phyloP scores from a whole-genome alignment of 1,140 invertebrate species.

The Episyrphus balteatus region DNA sequence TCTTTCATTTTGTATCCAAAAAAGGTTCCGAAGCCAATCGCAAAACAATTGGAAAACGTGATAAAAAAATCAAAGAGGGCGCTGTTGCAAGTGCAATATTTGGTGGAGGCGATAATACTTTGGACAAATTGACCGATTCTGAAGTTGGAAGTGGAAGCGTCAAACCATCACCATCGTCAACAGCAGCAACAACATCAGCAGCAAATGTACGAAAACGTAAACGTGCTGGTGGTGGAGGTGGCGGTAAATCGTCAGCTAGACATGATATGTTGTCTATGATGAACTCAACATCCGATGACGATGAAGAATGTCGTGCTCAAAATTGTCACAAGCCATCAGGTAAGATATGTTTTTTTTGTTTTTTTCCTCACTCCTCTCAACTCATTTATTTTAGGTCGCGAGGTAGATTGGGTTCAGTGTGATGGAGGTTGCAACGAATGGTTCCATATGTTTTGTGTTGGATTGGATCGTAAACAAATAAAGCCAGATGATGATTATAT shows the following conservation, averaged over 20 bases:
- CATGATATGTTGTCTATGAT: conserved; percentile 23
- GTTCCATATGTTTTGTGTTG: conserved; percentile 89
- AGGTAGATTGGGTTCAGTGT: conserved; percentile 91
- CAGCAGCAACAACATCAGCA: not conserved
- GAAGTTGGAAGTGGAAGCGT: no score
- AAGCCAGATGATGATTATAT: conserved; percentile 80
- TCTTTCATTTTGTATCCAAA: no score
- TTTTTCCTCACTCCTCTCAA: no score
- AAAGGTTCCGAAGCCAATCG: conserved; percentile 5
- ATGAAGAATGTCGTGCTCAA: conserved; percentile 66
- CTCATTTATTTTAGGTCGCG: conserved; percentile 47
- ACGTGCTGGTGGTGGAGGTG: not conserved
- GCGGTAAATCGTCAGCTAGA: conserved; percentile 19
- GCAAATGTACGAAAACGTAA: not conserved
- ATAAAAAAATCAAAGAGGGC: conserved; percentile 10
- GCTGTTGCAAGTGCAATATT: not conserved
- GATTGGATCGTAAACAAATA: conserved; percentile 64
- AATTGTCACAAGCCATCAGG: conserved; percentile 53
- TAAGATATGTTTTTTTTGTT: not conserved
- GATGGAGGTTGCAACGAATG: conserved; percentile 82
- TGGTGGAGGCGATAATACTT: no score
- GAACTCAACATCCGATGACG: conserved; percentile 45
- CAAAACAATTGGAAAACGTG: conserved; percentile 14
- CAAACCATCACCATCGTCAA: not conserved
- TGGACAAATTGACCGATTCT: no score